Evolutionary conservation across 2,888 invertebrate genomes (phyloP), one percentile per base, ranked within the genome.

Genomic region (Patella caerulea): DNA sequence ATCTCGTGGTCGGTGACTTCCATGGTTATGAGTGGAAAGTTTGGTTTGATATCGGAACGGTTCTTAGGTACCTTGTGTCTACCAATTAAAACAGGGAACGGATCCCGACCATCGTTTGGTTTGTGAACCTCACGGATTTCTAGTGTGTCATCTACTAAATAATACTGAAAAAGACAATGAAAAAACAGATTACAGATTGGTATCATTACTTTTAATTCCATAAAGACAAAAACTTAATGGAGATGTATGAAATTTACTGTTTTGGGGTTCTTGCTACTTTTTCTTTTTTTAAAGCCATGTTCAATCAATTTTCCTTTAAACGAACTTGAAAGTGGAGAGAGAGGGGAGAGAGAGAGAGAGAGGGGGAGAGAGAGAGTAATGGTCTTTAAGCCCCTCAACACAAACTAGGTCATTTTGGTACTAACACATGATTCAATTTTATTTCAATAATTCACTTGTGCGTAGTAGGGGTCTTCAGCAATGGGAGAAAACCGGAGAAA

Each of bases 71-170:
- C 92, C 92, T 95, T 96, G 74, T 94, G 95, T 91, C 95, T 94
- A 87, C 94, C 94, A 75, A 97, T 93, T 52, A 96, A 92, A 82
- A 95, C 91, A 1, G 95, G 94, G 90, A 95, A 95, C 0, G 95
- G 95, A 91, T 96, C 96, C 82, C 95, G 94, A 0, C 96, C 96
- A 81, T 95, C 94, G 88, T 95, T 95, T 19, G 93, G 93, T 78
- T 94, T 94, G 86, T 94, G 94, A 15, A 95, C 92, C 92, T 96
- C 96, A 88, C 95, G 94, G 1, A 97, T 93, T 76, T 95, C 94
- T 75, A 97, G 93, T 0, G 95, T 95, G 88, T 97, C 96, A 88
- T 97, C 96, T 75, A 94, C 94, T 34, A 97, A 92, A 90, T 95
- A 96, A 91, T 96, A 97, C 87, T 92, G 84, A 19, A 86, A 85